phyloP scores from a whole-genome alignment of 2,797 vertebrate species.

The Molossus alvarezi region DNA sequence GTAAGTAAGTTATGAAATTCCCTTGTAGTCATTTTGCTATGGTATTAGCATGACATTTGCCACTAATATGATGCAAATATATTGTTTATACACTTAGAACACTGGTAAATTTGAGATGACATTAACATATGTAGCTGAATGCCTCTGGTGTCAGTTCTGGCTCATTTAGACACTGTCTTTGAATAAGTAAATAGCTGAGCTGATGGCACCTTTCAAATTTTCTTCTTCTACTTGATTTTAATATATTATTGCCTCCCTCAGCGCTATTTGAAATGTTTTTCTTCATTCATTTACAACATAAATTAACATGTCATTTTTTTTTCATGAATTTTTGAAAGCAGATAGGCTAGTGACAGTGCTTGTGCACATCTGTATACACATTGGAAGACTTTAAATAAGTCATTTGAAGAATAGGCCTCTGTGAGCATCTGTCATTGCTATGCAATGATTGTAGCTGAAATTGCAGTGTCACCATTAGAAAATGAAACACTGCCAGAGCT shows the following conservation, averaged over 20 bases:
- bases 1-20: conserved; percentile 59
- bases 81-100: conserved; percentile 79
- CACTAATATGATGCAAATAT: conserved; percentile 80
- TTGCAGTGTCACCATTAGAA: conserved; percentile 71
- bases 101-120: conserved; percentile 78
- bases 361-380: conserved; percentile 62
- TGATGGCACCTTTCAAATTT: conserved; percentile 83
- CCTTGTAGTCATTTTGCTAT: conserved; percentile 73
- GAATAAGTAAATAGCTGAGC: conserved; percentile 87
- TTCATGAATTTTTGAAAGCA: conserved; percentile 67
- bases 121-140: conserved; percentile 83
- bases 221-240: conserved; percentile 86
- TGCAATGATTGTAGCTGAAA: conserved; percentile 77
- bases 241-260: conserved; percentile 87
- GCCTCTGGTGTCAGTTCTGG: conserved; percentile 82
- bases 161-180: conserved; percentile 86
- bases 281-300: conserved; percentile 83
- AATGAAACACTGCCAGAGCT: conserved; percentile 69
- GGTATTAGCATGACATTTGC: conserved; percentile 78
- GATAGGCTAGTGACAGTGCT: conserved; percentile 78
- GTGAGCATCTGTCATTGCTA: conserved; percentile 57
- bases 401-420: conserved; percentile 77
- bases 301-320: conserved; percentile 88
- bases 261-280: conserved; percentile 83
- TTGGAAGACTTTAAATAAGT: conserved; percentile 80